These are phyloP conservation scores for Nemurella pictetii DNA, from an alignment of 2,888 invertebrate genomes.

Conservation along the genomic window DNA sequence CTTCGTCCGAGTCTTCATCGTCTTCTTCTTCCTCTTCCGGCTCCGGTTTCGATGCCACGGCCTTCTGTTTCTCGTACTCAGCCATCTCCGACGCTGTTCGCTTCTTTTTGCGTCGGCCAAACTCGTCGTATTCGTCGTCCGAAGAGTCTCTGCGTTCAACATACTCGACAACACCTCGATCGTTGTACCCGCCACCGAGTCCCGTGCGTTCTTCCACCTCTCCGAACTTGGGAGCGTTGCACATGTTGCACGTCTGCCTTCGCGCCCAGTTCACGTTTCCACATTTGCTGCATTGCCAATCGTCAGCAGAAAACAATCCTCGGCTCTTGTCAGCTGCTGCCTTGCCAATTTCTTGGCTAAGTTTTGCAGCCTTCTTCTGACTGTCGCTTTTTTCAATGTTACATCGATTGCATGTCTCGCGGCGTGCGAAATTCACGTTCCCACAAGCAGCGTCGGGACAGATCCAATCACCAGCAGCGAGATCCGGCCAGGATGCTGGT, in stretches of 20 bases:
- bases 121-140: constrained; percentile 96
- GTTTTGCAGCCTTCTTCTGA: constrained; percentile 61
- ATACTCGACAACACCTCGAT: constrained; percentile 94
- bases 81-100: constrained; percentile 6
- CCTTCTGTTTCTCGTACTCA: constrained; percentile 9
- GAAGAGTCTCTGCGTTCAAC: constrained; percentile 78
- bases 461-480: constrained; percentile 62
- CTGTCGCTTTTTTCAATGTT: constrained; percentile 58
- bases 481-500: not conserved
- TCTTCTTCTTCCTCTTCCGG: constrained; percentile 19
- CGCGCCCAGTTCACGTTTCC: constrained; percentile 99
- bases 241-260: constrained; percentile 95
- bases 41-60: constrained; percentile 48
- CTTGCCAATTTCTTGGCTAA: constrained; percentile 97
- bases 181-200: constrained; percentile 92
- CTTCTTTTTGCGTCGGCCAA: constrained; percentile 55
- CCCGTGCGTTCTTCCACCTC: constrained; percentile 74
- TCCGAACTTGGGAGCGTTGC: constrained; percentile 96
- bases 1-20: constrained; percentile 12
- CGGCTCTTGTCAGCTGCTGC: constrained; percentile 97
- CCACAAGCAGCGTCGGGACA: constrained; percentile 75
- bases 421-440: constrained; percentile 92
- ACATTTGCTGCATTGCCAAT: constrained; percentile 99
- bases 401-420: constrained; percentile 90
- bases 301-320: constrained; percentile 95